These are phyloP conservation scores for Hystrix cristata DNA, from an alignment of 2,113 vertebrate genomes.

Conservation along the genomic window DNA sequence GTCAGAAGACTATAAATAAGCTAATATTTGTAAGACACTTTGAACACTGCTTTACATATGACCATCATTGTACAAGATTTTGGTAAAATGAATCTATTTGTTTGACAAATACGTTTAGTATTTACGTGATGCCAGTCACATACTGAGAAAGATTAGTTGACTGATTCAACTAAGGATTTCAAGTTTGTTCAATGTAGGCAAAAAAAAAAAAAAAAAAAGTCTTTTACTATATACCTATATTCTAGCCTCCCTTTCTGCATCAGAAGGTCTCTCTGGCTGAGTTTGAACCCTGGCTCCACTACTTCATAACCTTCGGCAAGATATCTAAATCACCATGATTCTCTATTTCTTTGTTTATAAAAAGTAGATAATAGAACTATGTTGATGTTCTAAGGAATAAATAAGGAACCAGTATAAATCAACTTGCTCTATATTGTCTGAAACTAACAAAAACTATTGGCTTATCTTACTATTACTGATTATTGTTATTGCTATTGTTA, in stretches of 20 bases:
- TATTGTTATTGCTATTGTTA: not conserved
- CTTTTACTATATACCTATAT: not conserved
- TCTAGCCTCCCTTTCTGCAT: not conserved
- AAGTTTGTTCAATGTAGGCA: conserved; percentile 9
- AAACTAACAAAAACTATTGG: not conserved
- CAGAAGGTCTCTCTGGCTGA: not conserved
- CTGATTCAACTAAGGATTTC: conserved; percentile 1
- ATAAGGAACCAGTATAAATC: not conserved
- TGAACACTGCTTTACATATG: not conserved
- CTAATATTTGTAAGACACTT: not conserved
- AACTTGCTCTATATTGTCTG: not conserved
- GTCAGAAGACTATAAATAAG: not conserved
- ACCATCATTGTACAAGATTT: not conserved
- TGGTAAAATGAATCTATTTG: conserved; percentile 4
- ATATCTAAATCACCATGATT: not conserved
- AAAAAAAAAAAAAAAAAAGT: not conserved
- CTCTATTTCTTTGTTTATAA: not conserved
- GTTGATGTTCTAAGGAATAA: not conserved
- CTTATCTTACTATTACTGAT: not conserved
- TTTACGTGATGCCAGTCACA: not conserved
- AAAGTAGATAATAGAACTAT: not conserved
- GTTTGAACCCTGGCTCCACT: not conserved
- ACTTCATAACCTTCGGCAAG: not conserved
- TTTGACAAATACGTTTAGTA: not conserved
- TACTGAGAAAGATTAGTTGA: conserved; percentile 6